Evolutionary conservation across 2,113 vertebrate species (phyloP), one percentile per base, ranked within the genome.

Genomic region (Passer domesticus): DNA sequence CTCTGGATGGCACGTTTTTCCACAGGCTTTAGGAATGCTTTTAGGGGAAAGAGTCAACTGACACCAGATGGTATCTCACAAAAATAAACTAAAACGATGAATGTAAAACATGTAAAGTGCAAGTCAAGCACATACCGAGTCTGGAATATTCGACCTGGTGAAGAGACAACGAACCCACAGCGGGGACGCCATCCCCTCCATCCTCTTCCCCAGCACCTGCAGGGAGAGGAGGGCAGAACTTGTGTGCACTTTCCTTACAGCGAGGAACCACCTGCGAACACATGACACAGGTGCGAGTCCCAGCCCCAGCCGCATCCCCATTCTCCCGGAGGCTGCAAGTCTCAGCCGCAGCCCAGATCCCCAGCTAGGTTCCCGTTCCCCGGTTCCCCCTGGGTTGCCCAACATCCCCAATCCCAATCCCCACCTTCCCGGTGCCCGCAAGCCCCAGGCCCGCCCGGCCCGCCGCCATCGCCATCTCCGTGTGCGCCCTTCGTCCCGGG

Each of bases 141-240:
- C 96, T 58, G 98, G 98, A 96, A 98, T 97, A 73, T 97, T 97
- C 31, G 98, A 96, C 55, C 17, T 98, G 43, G 98, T 98, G 87
- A 98, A 98, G 78, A 97, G 98, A 84, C 97, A 97, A 56, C 98
- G 98, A 92, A 86, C 87, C 96, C 97, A 98, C 5, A 17, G 22
- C 5, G 82, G 13, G 5, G 96, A 82, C 23, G 14, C n/a, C 21
- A 97, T 17, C 30, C 82, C 82, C 31, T 97, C 89, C 56, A 92
- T 20, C 53, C 85, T 79, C 80, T 72, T 97, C 39, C 89, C 62
- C 81, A 98, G 58, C 41, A 73, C 22, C 98, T 98, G 93, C 63
- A 31, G 37, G 69, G 44, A 59, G 5, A 74, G 22, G 6, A 76
- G 10, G 47, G 37, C 31, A 14, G 5, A 33, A 46, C 9, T 55